Base-by-base conservation (phyloP, 1,140 invertebrate species). In the Drosophila santomea region DNA sequence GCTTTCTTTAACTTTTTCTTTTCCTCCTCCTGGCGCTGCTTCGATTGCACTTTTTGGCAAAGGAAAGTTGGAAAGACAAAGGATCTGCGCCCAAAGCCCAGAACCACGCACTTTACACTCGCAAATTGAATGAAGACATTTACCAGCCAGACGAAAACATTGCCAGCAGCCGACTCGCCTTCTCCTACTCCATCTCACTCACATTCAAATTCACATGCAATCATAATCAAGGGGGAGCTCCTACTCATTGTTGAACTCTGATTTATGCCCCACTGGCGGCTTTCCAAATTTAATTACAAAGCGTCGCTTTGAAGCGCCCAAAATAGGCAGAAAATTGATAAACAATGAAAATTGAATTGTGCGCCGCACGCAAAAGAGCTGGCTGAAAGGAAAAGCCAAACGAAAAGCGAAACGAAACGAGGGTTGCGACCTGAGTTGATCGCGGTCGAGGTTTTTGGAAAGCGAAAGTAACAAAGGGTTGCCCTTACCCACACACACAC, bases 281-380 rank as follows among this genome's bases (percentile, higher is more conserved):
- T 69, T 67, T 80, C 78, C 89, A 91, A 91, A 91, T 80, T 89
- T 91, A 91, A 91, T 91, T 91, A 89, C 84, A 72, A 84, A 68
- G 66, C 61, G 57, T 52, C 75, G 56, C 82, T 86, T 88, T 90
- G 78, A 80, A 84, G 81, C 79, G 82, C 72, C 69, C 80, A 91
- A 88, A 91, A 88, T 88, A 73, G 75, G 82, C 88, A 75, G 74
- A 88, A 91, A 91, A 91, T 91, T 91, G 80, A 91, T 91, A 91
- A 91, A 91, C 88, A 91, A 91, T 91, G 80, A 88, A 91, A 91
- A 86, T 81, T 85, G 86, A 90, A 89, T 85, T 84, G 77, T 55
- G 44, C 51, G 69, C 45, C 60, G 48, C 75, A 64, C 51, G 51
- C 75, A 71, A 62, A 75, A 41, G 80, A 69, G 63, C 14, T 14